These are phyloP conservation scores for Macquaria ambigua DNA, from an alignment of 2,113 vertebrate species.

Conservation along the genomic window DNA sequence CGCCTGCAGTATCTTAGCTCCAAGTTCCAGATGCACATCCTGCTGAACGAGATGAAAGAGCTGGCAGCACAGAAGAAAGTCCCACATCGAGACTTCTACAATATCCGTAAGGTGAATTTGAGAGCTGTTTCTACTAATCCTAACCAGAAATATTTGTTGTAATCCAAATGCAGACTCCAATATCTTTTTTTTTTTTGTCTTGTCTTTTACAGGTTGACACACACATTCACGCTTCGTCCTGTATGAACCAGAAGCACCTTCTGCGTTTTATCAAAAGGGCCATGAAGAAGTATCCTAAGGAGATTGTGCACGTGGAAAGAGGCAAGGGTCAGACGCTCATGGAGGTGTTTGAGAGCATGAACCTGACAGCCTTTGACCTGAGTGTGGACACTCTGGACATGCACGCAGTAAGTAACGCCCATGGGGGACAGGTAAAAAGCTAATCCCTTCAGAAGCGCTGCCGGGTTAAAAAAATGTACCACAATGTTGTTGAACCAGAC, in stretches of 20 bases:
- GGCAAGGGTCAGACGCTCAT: slow-evolving; percentile 94
- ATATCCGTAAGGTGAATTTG: slow-evolving; percentile 93
- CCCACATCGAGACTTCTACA: slow-evolving; percentile 98
- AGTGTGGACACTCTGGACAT: slow-evolving; percentile 97
- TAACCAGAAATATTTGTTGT: neutral
- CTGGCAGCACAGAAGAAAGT: slow-evolving; percentile 98
- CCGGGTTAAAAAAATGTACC: neutral
- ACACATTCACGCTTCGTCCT: slow-evolving; percentile 97
- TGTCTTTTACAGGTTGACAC: slow-evolving; percentile 91
- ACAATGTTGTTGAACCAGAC: neutral
- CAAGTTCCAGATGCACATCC: slow-evolving; percentile 98
- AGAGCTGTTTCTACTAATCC: slow-evolving; percentile 17
- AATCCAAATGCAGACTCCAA: neutral
- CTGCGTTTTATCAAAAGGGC: slow-evolving; percentile 97
- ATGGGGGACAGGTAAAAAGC: neutral
- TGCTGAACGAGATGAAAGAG: slow-evolving; percentile 99
- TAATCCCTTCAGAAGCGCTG: neutral
- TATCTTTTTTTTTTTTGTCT: neutral
- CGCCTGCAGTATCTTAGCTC: slow-evolving; percentile 97
- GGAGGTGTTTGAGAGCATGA: slow-evolving; percentile 97
- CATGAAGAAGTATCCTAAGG: slow-evolving; percentile 94
- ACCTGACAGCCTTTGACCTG: slow-evolving; percentile 96
- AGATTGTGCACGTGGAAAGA: slow-evolving; percentile 92
- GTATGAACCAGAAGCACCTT: slow-evolving; percentile 99
- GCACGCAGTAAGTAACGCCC: slow-evolving; percentile 88